phyloP scores from a whole-genome alignment of 2,113 vertebrate genomes.

The Chascanopsetta lugubris region DNA sequence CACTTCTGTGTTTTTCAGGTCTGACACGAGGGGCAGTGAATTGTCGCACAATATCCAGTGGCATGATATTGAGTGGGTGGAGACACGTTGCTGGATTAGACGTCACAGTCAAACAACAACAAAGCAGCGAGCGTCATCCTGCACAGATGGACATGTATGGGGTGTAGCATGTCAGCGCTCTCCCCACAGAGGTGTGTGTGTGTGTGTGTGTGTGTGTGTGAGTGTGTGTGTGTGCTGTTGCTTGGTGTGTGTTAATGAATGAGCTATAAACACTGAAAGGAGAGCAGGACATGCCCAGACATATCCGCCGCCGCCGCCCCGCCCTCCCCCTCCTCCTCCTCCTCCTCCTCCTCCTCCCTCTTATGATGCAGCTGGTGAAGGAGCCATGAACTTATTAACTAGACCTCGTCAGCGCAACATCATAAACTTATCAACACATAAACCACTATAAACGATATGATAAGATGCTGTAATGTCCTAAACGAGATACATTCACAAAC shows the following conservation, averaged over 20 bases:
- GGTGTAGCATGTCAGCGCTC: slow-evolving; percentile 2
- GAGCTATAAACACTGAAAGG: slow-evolving; percentile 34
- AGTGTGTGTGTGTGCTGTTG: slow-evolving; percentile 13
- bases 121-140: slow-evolving; percentile 16
- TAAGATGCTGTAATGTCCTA: no score
- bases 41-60: slow-evolving; percentile 31
- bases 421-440: no score
- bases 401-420: slow-evolving; percentile 8
- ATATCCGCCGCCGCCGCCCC: slow-evolving; percentile 10
- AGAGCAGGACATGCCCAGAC: slow-evolving; percentile 52
- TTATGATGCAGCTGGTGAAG: slow-evolving; percentile 34
- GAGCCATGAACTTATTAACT: slow-evolving; percentile 43
- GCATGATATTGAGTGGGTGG: slow-evolving; percentile 17
- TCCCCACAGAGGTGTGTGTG: slow-evolving; percentile 30
- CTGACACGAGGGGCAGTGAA: background rate
- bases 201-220: no score
- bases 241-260: slow-evolving; percentile 56
- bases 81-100: slow-evolving; percentile 28
- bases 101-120: slow-evolving; percentile 1
- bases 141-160: background rate
- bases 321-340: no score
- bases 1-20: no score
- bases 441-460: no score
- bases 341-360: background rate
- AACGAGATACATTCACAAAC: no score